Evolutionary conservation across 2,797 vertebrate species (phyloP), one percentile per base, ranked within the genome.

Genomic region (Sandelia bainsii): DNA sequence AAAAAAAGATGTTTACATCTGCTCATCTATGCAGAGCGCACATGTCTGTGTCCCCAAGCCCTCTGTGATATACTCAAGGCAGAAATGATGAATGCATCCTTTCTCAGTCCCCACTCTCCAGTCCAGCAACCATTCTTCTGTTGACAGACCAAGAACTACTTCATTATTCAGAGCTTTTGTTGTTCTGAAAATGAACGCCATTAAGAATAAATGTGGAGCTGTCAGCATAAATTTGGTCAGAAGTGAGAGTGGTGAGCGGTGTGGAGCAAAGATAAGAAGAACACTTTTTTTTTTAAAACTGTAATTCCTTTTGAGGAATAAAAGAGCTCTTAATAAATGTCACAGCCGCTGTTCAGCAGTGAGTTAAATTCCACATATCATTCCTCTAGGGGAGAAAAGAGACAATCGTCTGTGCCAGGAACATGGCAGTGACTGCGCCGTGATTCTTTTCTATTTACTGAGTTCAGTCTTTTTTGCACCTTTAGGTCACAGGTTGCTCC

Each of bases 141-240:
- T 81, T 77, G 75, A 81, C 81, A 79, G 56, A 58, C 49, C 57
- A 23, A 69, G 71, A 78, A 53, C 48, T 53, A 56, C 77, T 79
- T 81, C 75, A 79, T 87, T 79, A 89, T 85, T 86, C 70, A 86
- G 66, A 51, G 72, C 51, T 72, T 82, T 83, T 84, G 85, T 87
- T 80, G 74, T 84, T 79, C 46, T 59, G 67, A 69, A 86, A 88
- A 85, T 62, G 78, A 84, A 79, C 19, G 3, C 61, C 63, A 81
- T 84, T 82, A 82, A 75, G 69, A 86, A 81, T 79, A 57, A 86
- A 88, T 78, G 75, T n/a, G 5, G 52, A 64, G 67, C 80, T 48
- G 14, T 82, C 48, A 75, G 77, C 71, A 32, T 71, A 69, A 72
- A 72, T 83, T 74, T 65, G 44, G 62, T 81, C 73, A 56, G 60